These are phyloP conservation scores for Crematogaster levior DNA, from an alignment of 2,888 invertebrate genomes.

Conservation along the genomic window DNA sequence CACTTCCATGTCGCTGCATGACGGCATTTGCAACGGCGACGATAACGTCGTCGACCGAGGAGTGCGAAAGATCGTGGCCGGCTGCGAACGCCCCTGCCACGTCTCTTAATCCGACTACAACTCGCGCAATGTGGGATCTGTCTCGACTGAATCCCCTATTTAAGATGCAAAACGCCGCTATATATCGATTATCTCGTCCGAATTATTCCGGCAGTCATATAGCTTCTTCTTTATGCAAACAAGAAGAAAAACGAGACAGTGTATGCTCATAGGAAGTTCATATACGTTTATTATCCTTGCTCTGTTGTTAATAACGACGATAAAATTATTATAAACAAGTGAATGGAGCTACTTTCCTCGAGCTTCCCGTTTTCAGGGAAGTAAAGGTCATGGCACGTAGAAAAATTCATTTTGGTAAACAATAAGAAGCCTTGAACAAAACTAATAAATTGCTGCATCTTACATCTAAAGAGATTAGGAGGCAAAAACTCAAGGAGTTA, in stretches of 20 bases:
- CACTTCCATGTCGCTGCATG: constrained; percentile 44
- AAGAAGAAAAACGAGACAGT: background rate
- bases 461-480: background rate
- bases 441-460: background rate
- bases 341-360: background rate
- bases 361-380: background rate
- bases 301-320: background rate
- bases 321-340: background rate
- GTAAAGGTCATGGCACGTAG: no score
- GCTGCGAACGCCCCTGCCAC: background rate
- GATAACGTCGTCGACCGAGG: constrained; percentile 38
- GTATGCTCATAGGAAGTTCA: background rate
- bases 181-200: constrained; percentile 7
- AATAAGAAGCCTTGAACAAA: background rate
- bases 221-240: background rate
- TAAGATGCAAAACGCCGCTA: constrained; percentile 10
- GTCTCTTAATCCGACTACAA: constrained; percentile 18
- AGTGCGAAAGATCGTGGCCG: constrained; percentile 11
- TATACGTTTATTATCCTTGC: background rate
- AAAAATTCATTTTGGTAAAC: no score
- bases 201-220: constrained; percentile 3
- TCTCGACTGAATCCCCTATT: background rate
- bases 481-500: background rate
- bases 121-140: constrained; percentile 2
- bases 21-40: constrained; percentile 52